phyloP scores from a whole-genome alignment of 2,797 vertebrate genomes.

The Hypotaenidia okinawae region DNA sequence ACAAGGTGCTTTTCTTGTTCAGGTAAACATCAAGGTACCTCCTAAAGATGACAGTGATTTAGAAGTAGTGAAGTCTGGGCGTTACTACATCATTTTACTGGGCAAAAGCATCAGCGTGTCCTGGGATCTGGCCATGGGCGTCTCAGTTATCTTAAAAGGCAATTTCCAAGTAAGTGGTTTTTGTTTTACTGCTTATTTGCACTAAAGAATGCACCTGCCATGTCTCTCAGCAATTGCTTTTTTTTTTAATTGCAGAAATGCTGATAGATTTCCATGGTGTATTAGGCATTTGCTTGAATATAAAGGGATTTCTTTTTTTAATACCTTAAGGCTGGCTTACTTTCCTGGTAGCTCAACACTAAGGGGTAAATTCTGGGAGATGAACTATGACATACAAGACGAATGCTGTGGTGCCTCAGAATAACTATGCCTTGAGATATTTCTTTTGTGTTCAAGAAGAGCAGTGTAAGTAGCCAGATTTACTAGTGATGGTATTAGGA shows the following conservation, averaged over 20 bases:
- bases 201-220: not conserved
- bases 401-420: not conserved
- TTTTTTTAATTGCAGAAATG: not conserved
- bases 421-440: not conserved
- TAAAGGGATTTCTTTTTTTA: not conserved
- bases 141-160: conserved; percentile 88
- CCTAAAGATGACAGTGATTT: conserved; percentile 81
- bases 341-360: not conserved
- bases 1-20: not conserved
- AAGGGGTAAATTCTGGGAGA: not conserved
- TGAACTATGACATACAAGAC: not conserved
- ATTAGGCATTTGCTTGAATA: not conserved
- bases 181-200: not conserved
- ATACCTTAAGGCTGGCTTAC: not conserved
- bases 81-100: conserved; percentile 87
- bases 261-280: not conserved
- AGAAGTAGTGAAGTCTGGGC: conserved; percentile 90
- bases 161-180: conserved; percentile 80
- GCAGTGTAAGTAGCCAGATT: not conserved
- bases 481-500: not conserved
- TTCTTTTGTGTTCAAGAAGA: not conserved
- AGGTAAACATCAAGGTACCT: conserved; percentile 89
- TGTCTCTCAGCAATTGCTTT: not conserved
- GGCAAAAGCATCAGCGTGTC: conserved; percentile 86
- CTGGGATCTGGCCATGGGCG: conserved; percentile 88